Percentiles rank a stretch among this genome's conserved stretches.
phyloP scores from a whole-genome alignment of 1,140 invertebrate species.

The Luehdorfia chinensis region DNA sequence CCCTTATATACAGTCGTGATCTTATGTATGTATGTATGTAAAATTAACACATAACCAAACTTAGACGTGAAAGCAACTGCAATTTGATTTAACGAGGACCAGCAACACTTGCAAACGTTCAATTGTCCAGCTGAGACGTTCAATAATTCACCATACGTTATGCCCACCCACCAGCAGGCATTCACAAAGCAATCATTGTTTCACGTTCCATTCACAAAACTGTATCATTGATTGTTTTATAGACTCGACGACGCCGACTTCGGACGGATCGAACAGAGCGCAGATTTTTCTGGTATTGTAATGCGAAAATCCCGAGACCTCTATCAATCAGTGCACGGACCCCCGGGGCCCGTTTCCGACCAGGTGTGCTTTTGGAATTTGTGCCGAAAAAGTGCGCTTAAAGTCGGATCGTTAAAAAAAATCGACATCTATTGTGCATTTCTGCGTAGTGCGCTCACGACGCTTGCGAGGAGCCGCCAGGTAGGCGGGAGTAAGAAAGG shows the following conservation, averaged over 20 bases:
- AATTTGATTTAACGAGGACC: conserved; percentile 5
- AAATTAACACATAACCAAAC: no score
- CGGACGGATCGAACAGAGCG: conserved; percentile 45
- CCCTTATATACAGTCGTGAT: no score
- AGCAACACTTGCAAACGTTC: conserved; percentile 20
- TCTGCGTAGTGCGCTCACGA: conserved; percentile 55
- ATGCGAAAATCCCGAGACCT: conserved; percentile 57
- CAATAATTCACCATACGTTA: conserved; percentile 61
- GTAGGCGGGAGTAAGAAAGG: conserved; percentile 37
- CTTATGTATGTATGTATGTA: no score
- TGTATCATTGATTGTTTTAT: conserved; percentile 75
- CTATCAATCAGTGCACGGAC: conserved; percentile 67
- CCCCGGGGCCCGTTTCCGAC: conserved; percentile 73
- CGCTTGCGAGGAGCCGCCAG: conserved; percentile 45
- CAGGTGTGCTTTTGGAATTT: conserved; percentile 74
- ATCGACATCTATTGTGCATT: conserved; percentile 57
- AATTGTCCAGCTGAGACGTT: conserved; percentile 30
- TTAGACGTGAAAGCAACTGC: no score
- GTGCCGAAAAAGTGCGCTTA: conserved; percentile 67
- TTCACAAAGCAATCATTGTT: conserved; percentile 59
- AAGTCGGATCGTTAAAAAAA: conserved; percentile 51
- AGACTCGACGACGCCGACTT: conserved; percentile 67
- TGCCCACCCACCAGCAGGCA: conserved; percentile 45
- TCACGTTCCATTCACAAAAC: conserved; percentile 66
- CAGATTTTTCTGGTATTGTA: conserved; percentile 62